Conservation (phyloP, 2,888 invertebrate species). For the Lysandra bellargus region DNA sequence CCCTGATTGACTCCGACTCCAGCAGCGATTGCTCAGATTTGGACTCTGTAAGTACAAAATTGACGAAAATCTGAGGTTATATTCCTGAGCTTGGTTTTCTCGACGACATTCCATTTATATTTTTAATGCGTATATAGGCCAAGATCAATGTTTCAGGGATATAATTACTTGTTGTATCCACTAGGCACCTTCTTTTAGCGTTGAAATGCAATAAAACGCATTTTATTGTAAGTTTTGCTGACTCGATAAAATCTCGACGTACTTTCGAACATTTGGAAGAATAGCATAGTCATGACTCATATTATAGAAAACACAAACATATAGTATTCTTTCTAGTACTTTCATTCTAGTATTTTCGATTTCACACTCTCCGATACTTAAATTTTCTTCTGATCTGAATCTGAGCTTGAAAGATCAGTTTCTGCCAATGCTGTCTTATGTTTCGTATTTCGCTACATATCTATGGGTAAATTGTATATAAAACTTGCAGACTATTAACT, state of each 20-base stretch:
- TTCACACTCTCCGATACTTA: background rate
- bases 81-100: conserved; percentile 53
- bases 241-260: background rate
- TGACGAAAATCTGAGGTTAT: conserved; percentile 56
- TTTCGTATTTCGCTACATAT: background rate
- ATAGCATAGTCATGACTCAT: conserved; percentile 24
- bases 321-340: background rate
- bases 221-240: conserved; percentile 8
- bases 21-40: conserved; percentile 91
- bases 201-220: background rate
- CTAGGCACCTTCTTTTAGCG: background rate
- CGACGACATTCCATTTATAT: conserved; percentile 63
- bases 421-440: background rate
- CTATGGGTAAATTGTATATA: background rate
- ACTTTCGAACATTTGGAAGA: conserved; percentile 14
- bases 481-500: background rate
- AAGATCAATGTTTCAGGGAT: conserved; percentile 63
- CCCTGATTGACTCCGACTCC: conserved; percentile 90
- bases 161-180: conserved; percentile 51
- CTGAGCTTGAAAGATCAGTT: background rate
- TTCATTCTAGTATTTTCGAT: background rate
- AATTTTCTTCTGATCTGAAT: background rate
- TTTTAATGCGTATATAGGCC: conserved; percentile 68
- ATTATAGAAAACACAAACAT: background rate
- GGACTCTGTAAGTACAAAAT: conserved; percentile 86